Evolutionary conservation across 2,113 vertebrate species (phyloP), one percentile per base, ranked within the genome.

Genomic region (Silurus asotus): DNA sequence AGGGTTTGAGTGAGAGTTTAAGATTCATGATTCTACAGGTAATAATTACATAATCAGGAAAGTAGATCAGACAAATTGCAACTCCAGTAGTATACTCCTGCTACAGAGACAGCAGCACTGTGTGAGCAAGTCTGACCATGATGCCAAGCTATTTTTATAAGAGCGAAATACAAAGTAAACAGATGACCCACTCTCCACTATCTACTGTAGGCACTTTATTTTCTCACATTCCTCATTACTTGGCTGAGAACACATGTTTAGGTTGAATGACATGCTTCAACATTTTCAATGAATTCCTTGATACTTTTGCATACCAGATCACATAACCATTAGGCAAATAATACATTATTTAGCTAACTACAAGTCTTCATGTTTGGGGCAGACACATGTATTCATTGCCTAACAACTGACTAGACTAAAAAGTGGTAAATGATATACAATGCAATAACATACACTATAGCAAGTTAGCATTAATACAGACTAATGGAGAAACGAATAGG

Each of bases 41-140:
- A 56, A 80, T 80, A 61, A 80, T 80, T 80, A 80, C 77, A 61
- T 80, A 45, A 80, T 80, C 77, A 80, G 28, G n/a, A 77, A 77
- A 77, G 51, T 15, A 77, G 51, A 55, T 77, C 56, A 45, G 56
- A 61, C 10, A 80, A 45, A 80, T 80, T 80, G 19, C 28, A 61
- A 11, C 77, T 80, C 77, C 56, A 61, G 28, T 79, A 56, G 28
- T 45, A 61, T 17, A 5, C 45, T 77, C 49, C 37, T 25, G 69
- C 14, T 17, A n/a, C 25, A 37, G 10, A 19, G 23, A 51, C 28
- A n/a, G 67, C 28, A 37, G 82, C 65, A 70, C 3, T 20, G 48
- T 55, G 15, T 4, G 1, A 84, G 48, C 58, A 64, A 65, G 58
- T 20, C 74, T 84, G 15, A 84, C 19, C 83, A 28, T 7, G 48